Evolutionary conservation across 2,797 vertebrate species (phyloP).

Genomic region (Florisuga fusca): DNA sequence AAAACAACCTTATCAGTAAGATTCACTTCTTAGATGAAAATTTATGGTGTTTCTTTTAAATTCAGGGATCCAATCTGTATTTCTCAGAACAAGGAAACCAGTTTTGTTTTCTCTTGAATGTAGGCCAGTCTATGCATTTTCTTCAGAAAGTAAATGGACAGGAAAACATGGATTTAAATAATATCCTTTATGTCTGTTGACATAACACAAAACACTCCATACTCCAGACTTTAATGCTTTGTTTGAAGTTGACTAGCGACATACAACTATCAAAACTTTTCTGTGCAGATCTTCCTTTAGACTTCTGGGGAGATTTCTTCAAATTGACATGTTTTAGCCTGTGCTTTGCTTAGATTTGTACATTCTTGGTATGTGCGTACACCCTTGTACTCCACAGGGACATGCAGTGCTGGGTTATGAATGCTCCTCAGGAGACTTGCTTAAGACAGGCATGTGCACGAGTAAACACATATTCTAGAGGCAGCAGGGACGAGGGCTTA

Average conservation of each 20-base stretch:
- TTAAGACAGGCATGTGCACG: background rate
- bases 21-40: constrained; percentile 36
- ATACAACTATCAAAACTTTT: background rate
- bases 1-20: constrained; percentile 10
- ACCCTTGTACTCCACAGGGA: background rate
- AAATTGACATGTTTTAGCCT: constrained; percentile 49
- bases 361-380: background rate
- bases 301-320: constrained; percentile 36
- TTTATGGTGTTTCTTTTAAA: constrained; percentile 39
- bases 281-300: background rate
- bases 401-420: background rate
- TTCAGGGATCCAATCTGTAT: background rate
- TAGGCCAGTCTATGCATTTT: constrained; percentile 46
- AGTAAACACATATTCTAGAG: constrained; percentile 22
- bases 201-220: constrained; percentile 13
- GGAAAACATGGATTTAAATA: constrained; percentile 51
- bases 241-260: constrained; percentile 33
- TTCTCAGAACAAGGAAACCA: constrained; percentile 27
- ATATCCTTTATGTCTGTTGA: constrained; percentile 40
- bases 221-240: constrained; percentile 29
- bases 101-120: constrained; percentile 61
- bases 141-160: constrained; percentile 65
- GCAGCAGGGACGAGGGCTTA: constrained; percentile 31
- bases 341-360: constrained; percentile 8
- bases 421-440: background rate